Evolutionary conservation across 2,797 vertebrate species (phyloP), one percentile per base, ranked within the genome.

Genomic region (Buceros bicornis): DNA sequence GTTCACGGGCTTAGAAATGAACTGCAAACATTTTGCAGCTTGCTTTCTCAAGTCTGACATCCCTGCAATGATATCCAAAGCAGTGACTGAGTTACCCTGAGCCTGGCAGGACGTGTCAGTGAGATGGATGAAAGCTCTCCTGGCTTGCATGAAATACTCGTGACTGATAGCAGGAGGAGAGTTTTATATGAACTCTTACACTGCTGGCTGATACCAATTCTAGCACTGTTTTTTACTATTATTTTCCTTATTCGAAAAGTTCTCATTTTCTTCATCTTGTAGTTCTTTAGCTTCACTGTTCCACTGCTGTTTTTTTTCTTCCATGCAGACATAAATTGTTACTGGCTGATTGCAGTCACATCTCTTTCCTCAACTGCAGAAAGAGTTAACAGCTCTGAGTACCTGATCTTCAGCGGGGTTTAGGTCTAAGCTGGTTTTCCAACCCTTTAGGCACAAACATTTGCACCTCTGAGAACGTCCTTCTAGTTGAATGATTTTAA

Each of bases 351-450:
- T 57, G 60, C 72, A 53, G 66, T 77, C 40, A 89, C 64, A 57
- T 64, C 72, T 50, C 74, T 62, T 92, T 94, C 37, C 82, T 61
- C 62, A 80, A 58, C 48, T 61, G 42, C 1, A 0, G 66, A 70
- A 89, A 57, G 73, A 95, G 54, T 62, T 86, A 95, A 83, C 73
- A 37, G 29, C 37, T 92, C 77, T 53, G 67, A 80, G 82, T 87
- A 53, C 45, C 67, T 94, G 54, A 85, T 81, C 91, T 85, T 95
- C 84, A 72, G 5, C 3, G 79, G 47, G 42, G 56, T 6, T 64
- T 96, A 67, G 77, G 40, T 61, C 47, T 87, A 90, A 97, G 92
- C 91, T 88, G 28, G 8, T 89, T 95, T 98, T 95, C 79, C 61
- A 95, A 48, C 29, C 64, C 65, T 83, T 77, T 69, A 92, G 86